Percentiles rank a stretch among this genome's conserved stretches.
These are phyloP conservation scores for Arothron firmamentum DNA, from an alignment of 2,113 vertebrate species.

Conservation along the genomic window DNA sequence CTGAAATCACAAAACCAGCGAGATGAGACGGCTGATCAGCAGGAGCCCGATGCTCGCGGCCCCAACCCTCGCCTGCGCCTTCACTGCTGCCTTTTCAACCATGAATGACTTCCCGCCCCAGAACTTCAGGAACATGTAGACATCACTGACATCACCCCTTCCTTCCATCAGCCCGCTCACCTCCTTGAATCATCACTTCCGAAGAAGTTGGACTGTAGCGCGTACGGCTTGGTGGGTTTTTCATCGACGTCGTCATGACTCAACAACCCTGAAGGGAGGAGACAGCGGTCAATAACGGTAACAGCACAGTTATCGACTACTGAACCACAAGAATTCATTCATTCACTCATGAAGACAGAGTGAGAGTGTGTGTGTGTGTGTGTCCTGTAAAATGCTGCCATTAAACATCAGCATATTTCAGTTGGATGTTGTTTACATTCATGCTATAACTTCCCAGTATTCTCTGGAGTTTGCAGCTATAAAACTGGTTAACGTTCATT, in stretches of 20 bases:
- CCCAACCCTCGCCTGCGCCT: no score
- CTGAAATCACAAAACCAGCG: constrained; percentile 75
- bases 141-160: background rate
- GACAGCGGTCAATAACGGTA: background rate
- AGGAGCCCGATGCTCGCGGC: no score
- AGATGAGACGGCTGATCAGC: constrained; percentile 15
- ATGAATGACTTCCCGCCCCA: background rate
- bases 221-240: constrained; percentile 26
- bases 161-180: constrained; percentile 14
- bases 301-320: background rate
- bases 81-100: background rate
- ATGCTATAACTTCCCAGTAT: no score
- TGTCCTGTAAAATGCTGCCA: background rate
- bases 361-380: background rate
- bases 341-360: background rate
- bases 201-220: constrained; percentile 57
- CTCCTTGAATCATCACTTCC: constrained; percentile 43
- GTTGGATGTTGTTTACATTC: no score
- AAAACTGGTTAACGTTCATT: no score
- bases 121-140: no score
- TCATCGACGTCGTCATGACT: constrained; percentile 60
- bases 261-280: constrained; percentile 62
- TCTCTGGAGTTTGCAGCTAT: no score
- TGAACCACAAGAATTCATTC: background rate
- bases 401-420: no score